Base-by-base conservation (phyloP, 37 sponge, comb jelly and placozoan species). In the Dysidea cf. avara region DNA sequence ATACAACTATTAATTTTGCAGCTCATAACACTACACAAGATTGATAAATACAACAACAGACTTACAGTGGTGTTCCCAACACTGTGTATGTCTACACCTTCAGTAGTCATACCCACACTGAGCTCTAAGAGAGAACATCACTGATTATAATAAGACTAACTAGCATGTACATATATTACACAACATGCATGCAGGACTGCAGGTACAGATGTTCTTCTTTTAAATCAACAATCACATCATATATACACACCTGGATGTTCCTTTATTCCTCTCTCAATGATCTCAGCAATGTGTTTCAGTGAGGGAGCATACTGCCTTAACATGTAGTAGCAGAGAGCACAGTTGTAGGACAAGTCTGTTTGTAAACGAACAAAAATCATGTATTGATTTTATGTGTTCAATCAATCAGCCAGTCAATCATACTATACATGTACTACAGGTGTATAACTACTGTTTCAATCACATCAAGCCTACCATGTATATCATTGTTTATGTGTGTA, bases 71-170 rank as follows among this genome's bases (percentile, higher is more conserved):
- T 88, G 72, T 97, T 97, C 5, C 99, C 99, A 43, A 97, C 99
- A 83, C 94, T 97, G 31, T 86, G 62, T 6, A 91, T 86, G 35
- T 97, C 99, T 35, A 97, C 78, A 1, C 99, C 94, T 58, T 97
- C 99, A 22, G 95, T 97, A 64, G 83, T 85, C 69, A 97, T 82
- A 0, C 99, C 99, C 20, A 97, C 95, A 67, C 89, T 87, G 37
- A 97, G 86, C 76, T 97, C 99, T 65, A 32, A 62, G 25, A 62
- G 3, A 32, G 12, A 62, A 32, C 3, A 62, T 25, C 35, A 32
- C 11, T 62, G 31, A 43, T 9, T 43, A 12, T 12, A 43, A 43
- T 43, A 43, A 43, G 46, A 43, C 35, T 31, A 7, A 12, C 64
- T 32, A n/a, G 46, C 9, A 43, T 43, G 46, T 12, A 43, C 46